phyloP scores from a whole-genome alignment of 1,140 invertebrate species.

The Palaemon carinicauda region DNA sequence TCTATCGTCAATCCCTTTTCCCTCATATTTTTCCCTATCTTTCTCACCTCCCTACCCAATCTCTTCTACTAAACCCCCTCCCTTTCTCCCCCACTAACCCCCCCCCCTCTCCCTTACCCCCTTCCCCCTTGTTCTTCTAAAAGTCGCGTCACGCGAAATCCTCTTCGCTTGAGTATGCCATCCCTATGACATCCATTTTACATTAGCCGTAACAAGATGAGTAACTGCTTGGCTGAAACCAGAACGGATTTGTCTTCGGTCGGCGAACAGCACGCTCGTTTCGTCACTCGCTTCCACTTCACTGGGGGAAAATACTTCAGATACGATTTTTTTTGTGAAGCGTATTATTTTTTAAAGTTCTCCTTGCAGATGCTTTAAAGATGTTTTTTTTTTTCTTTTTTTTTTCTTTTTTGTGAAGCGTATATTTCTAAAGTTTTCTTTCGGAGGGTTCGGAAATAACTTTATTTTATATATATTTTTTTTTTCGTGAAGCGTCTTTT shows the following conservation, averaged over 20 bases:
- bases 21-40: neutral
- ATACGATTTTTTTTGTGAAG: too few relatives aligned
- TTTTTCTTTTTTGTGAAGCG: too few relatives aligned
- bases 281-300: too few relatives aligned
- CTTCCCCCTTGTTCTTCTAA: neutral
- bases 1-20: neutral
- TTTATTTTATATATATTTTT: too few relatives aligned
- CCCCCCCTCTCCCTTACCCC: neutral
- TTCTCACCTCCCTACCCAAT: neutral
- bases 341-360: too few relatives aligned
- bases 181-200: constrained; percentile 36
- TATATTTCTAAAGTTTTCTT: too few relatives aligned
- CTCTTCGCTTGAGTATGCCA: constrained; percentile 8
- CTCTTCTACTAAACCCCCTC: neutral
- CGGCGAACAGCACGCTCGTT: neutral
- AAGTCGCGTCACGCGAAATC: neutral
- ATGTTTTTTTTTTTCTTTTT: too few relatives aligned
- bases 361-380: too few relatives aligned
- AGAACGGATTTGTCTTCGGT: neutral
- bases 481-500: too few relatives aligned
- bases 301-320: too few relatives aligned
- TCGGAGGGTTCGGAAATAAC: too few relatives aligned
- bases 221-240: constrained; percentile 20
- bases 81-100: neutral
- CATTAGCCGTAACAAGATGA: constrained; percentile 48